Percentiles rank a stretch among this genome's conserved stretches.
These are phyloP conservation scores for Cinara cedri DNA, from an alignment of 2,888 invertebrate genomes.

Conservation along the genomic window DNA sequence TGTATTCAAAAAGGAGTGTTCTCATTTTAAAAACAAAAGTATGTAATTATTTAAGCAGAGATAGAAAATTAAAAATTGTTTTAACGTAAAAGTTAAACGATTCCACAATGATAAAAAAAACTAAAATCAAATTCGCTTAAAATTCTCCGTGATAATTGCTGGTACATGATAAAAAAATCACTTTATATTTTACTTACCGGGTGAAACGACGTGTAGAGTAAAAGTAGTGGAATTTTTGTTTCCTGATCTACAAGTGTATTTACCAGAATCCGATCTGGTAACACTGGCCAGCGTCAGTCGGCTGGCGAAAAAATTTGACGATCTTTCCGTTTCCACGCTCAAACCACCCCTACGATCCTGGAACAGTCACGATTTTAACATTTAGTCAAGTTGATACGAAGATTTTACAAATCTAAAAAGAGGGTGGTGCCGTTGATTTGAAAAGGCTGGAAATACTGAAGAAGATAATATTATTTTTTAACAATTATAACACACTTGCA, in stretches of 20 bases:
- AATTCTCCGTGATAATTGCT: no score
- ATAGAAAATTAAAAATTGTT: no score
- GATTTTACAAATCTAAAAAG: no score
- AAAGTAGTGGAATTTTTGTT: slow-evolving; percentile 31
- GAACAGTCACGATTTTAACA: neutral
- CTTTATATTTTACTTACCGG: slow-evolving; percentile 20
- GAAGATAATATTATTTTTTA: no score
- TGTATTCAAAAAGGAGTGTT: no score
- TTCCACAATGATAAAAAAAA: no score
- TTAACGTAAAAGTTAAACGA: no score
- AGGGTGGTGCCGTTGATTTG: neutral
- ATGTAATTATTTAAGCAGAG: no score
- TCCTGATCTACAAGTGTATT: slow-evolving; percentile 42
- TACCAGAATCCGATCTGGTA: slow-evolving; percentile 36
- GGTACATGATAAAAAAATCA: no score
- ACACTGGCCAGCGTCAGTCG: slow-evolving; percentile 44
- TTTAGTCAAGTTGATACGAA: no score
- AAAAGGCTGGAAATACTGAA: neutral
- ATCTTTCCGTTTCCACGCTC: slow-evolving; percentile 46
- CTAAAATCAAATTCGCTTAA: no score
- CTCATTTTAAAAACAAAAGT: neutral
- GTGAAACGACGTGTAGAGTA: slow-evolving; percentile 31
- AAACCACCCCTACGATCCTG: slow-evolving; percentile 38
- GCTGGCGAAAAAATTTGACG: slow-evolving; percentile 28
- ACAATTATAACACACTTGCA: no score